Evolutionary conservation across 1,140 invertebrate genomes (phyloP).

Genomic region (Belonocnema kinseyi): DNA sequence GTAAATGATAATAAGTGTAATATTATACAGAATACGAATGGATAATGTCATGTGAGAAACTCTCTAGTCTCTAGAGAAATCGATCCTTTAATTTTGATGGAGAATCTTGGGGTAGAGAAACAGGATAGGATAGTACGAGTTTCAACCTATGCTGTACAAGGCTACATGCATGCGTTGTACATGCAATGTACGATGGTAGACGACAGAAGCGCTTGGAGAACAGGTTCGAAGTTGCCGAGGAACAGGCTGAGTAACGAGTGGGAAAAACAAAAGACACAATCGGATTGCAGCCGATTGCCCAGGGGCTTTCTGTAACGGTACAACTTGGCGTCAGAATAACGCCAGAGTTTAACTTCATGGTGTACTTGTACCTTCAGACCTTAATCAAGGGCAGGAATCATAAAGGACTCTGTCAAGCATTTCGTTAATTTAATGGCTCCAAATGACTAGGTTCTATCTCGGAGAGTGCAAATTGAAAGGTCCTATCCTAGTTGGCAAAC

Average conservation of each 20-base stretch:
- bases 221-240: constrained; percentile 70
- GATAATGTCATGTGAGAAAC: constrained; percentile 12
- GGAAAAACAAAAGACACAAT: constrained; percentile 74
- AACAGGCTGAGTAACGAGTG: constrained; percentile 67
- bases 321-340: constrained; percentile 51
- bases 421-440: no score
- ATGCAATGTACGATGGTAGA: constrained; percentile 52
- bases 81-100: constrained; percentile 19
- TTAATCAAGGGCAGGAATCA: background rate
- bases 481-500: no score
- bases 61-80: background rate
- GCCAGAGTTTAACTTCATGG: constrained; percentile 41
- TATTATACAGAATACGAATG: background rate
- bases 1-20: constrained; percentile 12
- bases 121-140: constrained; percentile 4
- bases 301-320: constrained; percentile 68
- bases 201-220: constrained; percentile 64
- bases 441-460: no score
- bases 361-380: constrained; percentile 1
- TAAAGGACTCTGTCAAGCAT: background rate
- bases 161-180: constrained; percentile 38
- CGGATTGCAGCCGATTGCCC: constrained; percentile 72
- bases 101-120: background rate
- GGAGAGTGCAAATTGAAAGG: no score
- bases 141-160: constrained; percentile 8